Evolutionary conservation across 2,888 invertebrate species (phyloP), one percentile per base, ranked within the genome.

Genomic region (Leptogaster cylindrica): DNA sequence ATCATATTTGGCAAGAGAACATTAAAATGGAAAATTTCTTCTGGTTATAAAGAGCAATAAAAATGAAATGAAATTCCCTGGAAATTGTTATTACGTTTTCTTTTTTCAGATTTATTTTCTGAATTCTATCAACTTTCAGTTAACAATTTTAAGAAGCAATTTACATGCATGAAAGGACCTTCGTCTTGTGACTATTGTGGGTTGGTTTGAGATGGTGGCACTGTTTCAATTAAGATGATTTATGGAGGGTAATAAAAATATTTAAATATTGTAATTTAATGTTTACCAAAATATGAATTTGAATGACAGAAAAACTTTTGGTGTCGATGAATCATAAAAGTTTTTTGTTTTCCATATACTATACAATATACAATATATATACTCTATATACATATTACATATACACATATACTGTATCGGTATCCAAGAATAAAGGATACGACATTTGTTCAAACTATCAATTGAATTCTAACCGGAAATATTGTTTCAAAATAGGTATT

Each of bases 171-270:
- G n/a, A n/a, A n/a, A 50, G 50, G 12, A 25, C 50, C 14, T 50
- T 50, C n/a, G n/a, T n/a, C n/a, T n/a, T n/a, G n/a, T n/a, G n/a
- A n/a, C n/a, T n/a, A n/a, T n/a, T n/a, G n/a, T n/a, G n/a, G n/a
- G n/a, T n/a, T n/a, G n/a, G n/a, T n/a, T n/a, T n/a, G n/a, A n/a
- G 50, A 28, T 28, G 50, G 64, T 66, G 69, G 64, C 69, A 66
- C 27, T 44, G 46, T 69, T 66, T 63, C 69, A 66, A 69, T 69
- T 69, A 66, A 64, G 25, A 46, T 69, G 69, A 69, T 66, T 55
- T 67, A 69, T 66, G 58, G 58, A 14, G n/a, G n/a, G 44, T 41
- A 68, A 68, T 68, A 68, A 68, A 68, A 68, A 68, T 65, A 58
- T 39, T 50, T 50, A 68, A 68, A 65, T 51, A 63, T 28, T 25